These are phyloP conservation scores for Plusia festucae DNA, from an alignment of 2,888 invertebrate species.

Conservation along the genomic window DNA sequence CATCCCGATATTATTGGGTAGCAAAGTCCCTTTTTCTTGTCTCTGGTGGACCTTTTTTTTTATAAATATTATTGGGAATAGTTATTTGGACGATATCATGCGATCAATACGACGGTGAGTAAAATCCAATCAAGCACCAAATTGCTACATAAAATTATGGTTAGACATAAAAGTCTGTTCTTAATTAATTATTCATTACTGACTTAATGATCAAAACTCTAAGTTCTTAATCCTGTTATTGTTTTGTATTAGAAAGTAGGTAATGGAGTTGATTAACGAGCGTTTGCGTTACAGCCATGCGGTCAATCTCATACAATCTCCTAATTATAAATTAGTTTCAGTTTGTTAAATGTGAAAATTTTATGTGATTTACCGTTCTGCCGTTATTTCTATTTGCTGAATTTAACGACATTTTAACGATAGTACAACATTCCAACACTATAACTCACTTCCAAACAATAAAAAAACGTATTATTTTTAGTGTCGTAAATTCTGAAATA, in stretches of 20 bases:
- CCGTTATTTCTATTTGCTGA: not conserved
- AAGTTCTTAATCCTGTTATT: not conserved
- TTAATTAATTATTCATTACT: constrained; percentile 1
- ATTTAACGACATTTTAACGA: not conserved
- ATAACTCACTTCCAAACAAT: not conserved
- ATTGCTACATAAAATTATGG: too few species aligned
- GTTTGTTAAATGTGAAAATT: not conserved
- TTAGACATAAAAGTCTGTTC: too few species aligned
- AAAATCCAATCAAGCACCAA: too few species aligned
- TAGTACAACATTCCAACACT: not conserved
- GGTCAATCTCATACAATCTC: not conserved
- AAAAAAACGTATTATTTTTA: constrained; percentile 4
- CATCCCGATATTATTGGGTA: too few species aligned
- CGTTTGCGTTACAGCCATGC: not conserved
- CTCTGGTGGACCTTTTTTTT: too few species aligned
- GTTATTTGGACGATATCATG: too few species aligned
- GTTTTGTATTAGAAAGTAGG: not conserved
- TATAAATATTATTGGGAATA: too few species aligned
- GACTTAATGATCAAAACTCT: not conserved
- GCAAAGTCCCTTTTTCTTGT: too few species aligned
- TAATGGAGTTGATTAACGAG: not conserved
- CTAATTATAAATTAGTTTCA: not conserved
- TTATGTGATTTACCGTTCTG: not conserved
- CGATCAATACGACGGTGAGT: too few species aligned
- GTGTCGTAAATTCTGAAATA: not conserved